Base-by-base conservation (phyloP, 1,140 invertebrate genomes). In the Piezodorus guildinii region DNA sequence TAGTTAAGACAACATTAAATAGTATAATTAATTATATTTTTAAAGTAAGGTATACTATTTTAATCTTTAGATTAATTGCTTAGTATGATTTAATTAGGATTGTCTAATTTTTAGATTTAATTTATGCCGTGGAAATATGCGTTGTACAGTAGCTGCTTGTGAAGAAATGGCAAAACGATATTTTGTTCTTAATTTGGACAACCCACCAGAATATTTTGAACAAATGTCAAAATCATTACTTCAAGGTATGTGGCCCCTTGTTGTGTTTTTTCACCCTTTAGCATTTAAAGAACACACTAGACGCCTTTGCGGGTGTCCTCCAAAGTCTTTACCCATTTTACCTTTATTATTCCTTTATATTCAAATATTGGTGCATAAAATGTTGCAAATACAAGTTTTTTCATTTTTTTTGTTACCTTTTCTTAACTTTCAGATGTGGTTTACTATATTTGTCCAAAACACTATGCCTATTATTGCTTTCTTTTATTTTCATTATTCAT, bases 51-150 rank as follows among this genome's bases (percentile, higher is more conserved):
- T 4, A 4, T 30, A 30, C 8, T 30, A 30, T 8, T 8, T 30
- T 30, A 30, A 30, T 30, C 3, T 8, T 30, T 3, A 3, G 3
- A 30, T 30, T 8, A 30, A 30, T 30, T 30, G 8, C n/a, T n/a
- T n/a, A n/a, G n/a, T n/a, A 30, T 30, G 8, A 3, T 30, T 30
- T 30, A 30, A 30, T 30, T 30, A 30, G 27, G 3, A 4, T 30
- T 30, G 12, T 45, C 56, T 65, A 51, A 60, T 43, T 56, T 66
- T 3, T 72, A 80, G 79, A 60, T 83, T 80, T 71, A 85, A 85
- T 69, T 71, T 85, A 12, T 78, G 76, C 66, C 71, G 75, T 8
- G 73, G 73, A 12, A 75, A 72, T 19, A 51, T 74, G 0, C 70
- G 75, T 8, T 77, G 79, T 62, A 78, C 78, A 0, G 71, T 68